phyloP scores from a whole-genome alignment of 2,797 vertebrate genomes.

The Phataginus tetradactyla region DNA sequence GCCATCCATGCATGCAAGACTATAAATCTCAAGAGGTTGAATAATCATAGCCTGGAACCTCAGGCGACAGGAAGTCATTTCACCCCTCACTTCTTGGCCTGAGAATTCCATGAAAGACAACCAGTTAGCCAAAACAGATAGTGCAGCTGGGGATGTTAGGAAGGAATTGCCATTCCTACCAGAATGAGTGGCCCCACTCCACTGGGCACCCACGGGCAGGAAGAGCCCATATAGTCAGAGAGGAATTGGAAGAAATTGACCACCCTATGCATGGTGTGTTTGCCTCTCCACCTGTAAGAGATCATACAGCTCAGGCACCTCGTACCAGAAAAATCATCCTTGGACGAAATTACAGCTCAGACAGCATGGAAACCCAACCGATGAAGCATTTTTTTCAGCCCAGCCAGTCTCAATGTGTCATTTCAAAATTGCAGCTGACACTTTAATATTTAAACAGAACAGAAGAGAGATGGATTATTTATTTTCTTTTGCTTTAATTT shows the following conservation, averaged over 20 bases:
- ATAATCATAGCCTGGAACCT: not conserved
- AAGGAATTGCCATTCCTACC: not conserved
- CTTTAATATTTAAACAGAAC: slow-evolving; percentile 87
- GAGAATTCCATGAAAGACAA: not conserved
- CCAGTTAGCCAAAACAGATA: not conserved
- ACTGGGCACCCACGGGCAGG: not conserved
- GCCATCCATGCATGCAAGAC: not conserved
- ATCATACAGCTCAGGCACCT: not conserved
- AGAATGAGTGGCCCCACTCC: not conserved
- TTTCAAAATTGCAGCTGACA: slow-evolving; percentile 81
- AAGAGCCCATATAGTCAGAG: not conserved
- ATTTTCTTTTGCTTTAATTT: slow-evolving; percentile 87
- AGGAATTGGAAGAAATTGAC: not conserved
- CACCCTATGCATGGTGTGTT: not conserved
- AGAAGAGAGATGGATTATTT: slow-evolving; percentile 85
- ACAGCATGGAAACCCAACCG: slow-evolving; percentile 66
- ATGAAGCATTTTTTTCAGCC: slow-evolving; percentile 72
- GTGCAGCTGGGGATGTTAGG: rapidly evolving
- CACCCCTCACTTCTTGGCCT: not conserved
- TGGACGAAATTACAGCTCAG: slow-evolving; percentile 69
- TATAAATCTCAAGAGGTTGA: not conserved
- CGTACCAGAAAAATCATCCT: slow-evolving; percentile 62
- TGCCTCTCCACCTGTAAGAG: slow-evolving; percentile 43
- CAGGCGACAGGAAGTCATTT: not conserved
- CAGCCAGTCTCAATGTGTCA: slow-evolving; percentile 60